phyloP scores from a whole-genome alignment of 2,888 invertebrate species.

The Mechanitis mazaeus region DNA sequence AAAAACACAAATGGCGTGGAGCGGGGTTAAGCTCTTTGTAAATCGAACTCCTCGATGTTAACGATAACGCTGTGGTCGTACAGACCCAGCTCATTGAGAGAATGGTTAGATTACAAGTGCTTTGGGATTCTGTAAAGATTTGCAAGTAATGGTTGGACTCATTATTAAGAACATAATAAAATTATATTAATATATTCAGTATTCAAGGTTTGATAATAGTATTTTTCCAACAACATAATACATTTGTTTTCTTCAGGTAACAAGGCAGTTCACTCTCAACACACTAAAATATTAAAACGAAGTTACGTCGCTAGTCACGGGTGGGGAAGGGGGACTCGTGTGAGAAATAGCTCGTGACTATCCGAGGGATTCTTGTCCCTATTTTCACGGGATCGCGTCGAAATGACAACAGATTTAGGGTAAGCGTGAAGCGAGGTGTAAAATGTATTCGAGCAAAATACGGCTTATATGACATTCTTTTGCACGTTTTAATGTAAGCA shows the following conservation, averaged over 20 bases:
- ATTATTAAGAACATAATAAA: too few species aligned
- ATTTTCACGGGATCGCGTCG: slow-evolving; percentile 67
- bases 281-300: slow-evolving; percentile 67
- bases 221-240: too few species aligned
- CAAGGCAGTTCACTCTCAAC: slow-evolving; percentile 61
- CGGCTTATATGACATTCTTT: slow-evolving; percentile 73
- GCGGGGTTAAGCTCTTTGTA: slow-evolving; percentile 65
- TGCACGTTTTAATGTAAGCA: slow-evolving; percentile 61
- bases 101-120: slow-evolving; percentile 27
- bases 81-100: slow-evolving; percentile 28
- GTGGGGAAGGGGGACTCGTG: slow-evolving; percentile 44
- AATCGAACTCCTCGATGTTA: slow-evolving; percentile 58
- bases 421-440: slow-evolving; percentile 73
- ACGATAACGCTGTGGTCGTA: slow-evolving; percentile 41
- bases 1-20: slow-evolving; percentile 67
- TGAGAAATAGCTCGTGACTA: slow-evolving; percentile 70
- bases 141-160: too few species aligned
- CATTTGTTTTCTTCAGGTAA: slow-evolving; percentile 26
- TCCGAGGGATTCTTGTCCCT: slow-evolving; percentile 65
- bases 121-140: slow-evolving; percentile 14
- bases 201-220: slow-evolving; percentile 3
- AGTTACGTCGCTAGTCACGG: slow-evolving; percentile 39
- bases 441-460: slow-evolving; percentile 70
- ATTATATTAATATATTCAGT: slow-evolving; percentile 16
- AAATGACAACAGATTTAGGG: slow-evolving; percentile 76